A percentile compares a stretch with the other conserved stretches of the same genome.
Evolutionary conservation across 1,140 invertebrate species (phyloP).

Genomic region (Drosophila melanica): DNA sequence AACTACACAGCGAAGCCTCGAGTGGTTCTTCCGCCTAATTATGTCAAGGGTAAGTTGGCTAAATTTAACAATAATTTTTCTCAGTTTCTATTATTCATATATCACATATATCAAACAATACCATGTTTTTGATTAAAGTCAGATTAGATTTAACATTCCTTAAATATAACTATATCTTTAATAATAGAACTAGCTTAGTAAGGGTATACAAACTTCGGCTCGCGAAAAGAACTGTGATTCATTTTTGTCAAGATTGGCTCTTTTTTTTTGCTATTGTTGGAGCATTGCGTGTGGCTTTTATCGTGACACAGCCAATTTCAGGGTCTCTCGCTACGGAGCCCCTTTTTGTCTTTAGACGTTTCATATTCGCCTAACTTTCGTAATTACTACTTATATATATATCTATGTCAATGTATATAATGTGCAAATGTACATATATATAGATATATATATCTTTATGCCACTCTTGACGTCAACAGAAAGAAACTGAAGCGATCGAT

Average conservation of each 20-base stretch:
- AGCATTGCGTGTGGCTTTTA: conserved; percentile 67
- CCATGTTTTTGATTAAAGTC: no score
- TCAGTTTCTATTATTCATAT: no score
- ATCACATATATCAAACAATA: no score
- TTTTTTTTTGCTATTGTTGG: conserved; percentile 27
- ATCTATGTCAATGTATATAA: conserved; percentile 8
- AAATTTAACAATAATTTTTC: no score
- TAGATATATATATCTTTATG: background rate
- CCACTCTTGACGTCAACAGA: conserved; percentile 24
- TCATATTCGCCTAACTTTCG: conserved; percentile 67
- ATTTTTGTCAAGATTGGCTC: conserved; percentile 22
- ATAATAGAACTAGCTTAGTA: no score
- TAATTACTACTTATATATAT: conserved; percentile 41
- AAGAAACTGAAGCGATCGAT: conserved; percentile 28
- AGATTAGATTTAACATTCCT: no score
- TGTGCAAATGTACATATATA: conserved; percentile 2
- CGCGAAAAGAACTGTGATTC: background rate
- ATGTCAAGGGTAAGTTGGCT: conserved; percentile 88
- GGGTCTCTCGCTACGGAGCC: conserved; percentile 35
- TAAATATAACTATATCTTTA: no score
- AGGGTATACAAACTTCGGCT: conserved; percentile 1
- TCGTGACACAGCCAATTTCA: conserved; percentile 74
- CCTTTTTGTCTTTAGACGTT: conserved; percentile 21
- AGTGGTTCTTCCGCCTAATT: conserved; percentile 88
- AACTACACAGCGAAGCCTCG: conserved; percentile 87